Evolutionary conservation across 2,888 invertebrate species (phyloP), one percentile per base, ranked within the genome.

Genomic region (Drosophila emarginata): DNA sequence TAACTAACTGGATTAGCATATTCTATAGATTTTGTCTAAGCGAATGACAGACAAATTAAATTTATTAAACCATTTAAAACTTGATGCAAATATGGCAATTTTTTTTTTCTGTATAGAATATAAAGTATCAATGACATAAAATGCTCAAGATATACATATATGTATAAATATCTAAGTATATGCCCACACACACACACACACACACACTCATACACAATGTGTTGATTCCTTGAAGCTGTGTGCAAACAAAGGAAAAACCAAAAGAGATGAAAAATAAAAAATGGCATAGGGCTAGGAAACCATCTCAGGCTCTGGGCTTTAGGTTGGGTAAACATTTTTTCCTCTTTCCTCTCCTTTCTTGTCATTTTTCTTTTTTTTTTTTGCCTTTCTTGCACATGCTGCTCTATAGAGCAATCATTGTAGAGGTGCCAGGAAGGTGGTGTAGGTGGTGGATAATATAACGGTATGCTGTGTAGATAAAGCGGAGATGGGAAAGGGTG

Each of bases 171-270:
- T 12, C 37, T 50, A 51, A 26, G 21, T 21, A 18, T 7, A 52
- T 23, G 58, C 9, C 40, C 4, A 57, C 18, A 11, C 28, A 40
- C 36, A 51, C 28, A 40, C 12, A 61, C n/a, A 63, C 15, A 45
- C n/a, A 21, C 7, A 53, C 64, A 50, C 15, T 36, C 18, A 36
- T 5, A 32, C 37, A 51, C 52, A 52, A 4, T 32, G n/a, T 37
- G 9, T 39, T 39, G 68, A 61, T 64, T 58, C 64, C 73, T 77
- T 75, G 73, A 77, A 74, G 80, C 75, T 74, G 73, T 81, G 78
- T 60, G 86, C 73, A 85, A 85, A 81, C 83, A 81, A 65, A 69
- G 56, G 56, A 61, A 71, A 71, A 28, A 65, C 70, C 68, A 64
- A 65, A 70, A 68, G 58, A 59, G 62, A 70, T 62, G 58, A 53